Evolutionary conservation across 2,113 vertebrate genomes (phyloP).

Genomic region (Uropsilus gracilis): DNA sequence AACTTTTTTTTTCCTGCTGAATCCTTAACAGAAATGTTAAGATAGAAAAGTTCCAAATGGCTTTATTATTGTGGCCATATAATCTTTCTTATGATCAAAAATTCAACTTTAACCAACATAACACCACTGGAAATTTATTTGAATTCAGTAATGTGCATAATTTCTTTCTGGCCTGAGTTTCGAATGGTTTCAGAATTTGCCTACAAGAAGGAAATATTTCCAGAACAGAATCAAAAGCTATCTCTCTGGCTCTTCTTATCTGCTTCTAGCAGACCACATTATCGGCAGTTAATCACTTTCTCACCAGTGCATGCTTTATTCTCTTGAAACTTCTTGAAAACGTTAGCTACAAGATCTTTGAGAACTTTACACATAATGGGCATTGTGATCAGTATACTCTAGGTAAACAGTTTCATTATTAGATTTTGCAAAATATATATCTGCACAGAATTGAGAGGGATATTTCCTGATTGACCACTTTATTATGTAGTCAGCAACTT

Average conservation of each 20-base stretch:
- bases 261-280: slow-evolving; percentile 13
- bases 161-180: slow-evolving; percentile 11
- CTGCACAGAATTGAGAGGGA: background rate
- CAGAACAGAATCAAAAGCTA: slow-evolving; percentile 28
- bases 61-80: background rate
- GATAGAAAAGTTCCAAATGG: background rate
- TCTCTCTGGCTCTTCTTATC: slow-evolving; percentile 58
- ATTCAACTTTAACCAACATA: background rate
- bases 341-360: slow-evolving; percentile 28
- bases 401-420: background rate
- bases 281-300: slow-evolving; percentile 27
- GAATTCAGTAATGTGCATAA: background rate
- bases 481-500: background rate
- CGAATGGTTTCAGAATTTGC: slow-evolving; percentile 39
- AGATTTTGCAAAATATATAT: background rate
- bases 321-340: slow-evolving; percentile 47
- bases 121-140: background rate
- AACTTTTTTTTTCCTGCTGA: background rate
- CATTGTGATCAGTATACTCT: accelerated
- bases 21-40: background rate
- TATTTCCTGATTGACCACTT: background rate
- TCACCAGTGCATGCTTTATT: slow-evolving; percentile 6
- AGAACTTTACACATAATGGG: background rate
- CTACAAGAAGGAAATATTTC: slow-evolving; percentile 40
- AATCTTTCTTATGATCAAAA: background rate